These are phyloP conservation scores for Phyllostomus hastatus DNA, from an alignment of 2,113 vertebrate species.

Conservation along the genomic window DNA sequence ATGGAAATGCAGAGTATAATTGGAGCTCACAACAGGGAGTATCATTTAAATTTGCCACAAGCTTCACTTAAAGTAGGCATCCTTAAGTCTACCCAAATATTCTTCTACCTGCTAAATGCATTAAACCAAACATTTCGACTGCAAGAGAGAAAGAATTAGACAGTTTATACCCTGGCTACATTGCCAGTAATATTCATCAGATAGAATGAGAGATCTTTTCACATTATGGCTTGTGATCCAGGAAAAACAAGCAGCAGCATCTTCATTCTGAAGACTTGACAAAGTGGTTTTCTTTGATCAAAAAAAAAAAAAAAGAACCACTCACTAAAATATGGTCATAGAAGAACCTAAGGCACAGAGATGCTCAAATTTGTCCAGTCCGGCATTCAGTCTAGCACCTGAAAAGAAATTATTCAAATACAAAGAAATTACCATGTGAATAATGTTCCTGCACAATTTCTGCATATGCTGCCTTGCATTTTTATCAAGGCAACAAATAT, in stretches of 20 bases:
- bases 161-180: neutral
- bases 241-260: neutral
- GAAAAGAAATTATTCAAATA: constrained; percentile 83
- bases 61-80: neutral
- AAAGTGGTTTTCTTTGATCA: constrained; percentile 66
- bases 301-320: constrained; percentile 51
- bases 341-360: constrained; percentile 66
- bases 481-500: constrained; percentile 82
- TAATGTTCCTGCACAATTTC: constrained; percentile 78
- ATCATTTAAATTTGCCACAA: neutral
- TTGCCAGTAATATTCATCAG: constrained; percentile 16
- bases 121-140: constrained; percentile 32
- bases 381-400: constrained; percentile 78
- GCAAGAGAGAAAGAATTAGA: neutral
- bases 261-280: constrained; percentile 48
- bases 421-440: constrained; percentile 86
- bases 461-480: constrained; percentile 81
- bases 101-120: neutral
- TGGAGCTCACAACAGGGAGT: neutral
- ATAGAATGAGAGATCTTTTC: neutral
- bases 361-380: constrained; percentile 70
- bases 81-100: neutral
- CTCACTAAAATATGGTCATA: constrained; percentile 63
- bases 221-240: neutral
- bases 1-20: neutral